Conservation (phyloP, 2,113 vertebrate genomes). For the Poeciliopsis retropinna region DNA sequence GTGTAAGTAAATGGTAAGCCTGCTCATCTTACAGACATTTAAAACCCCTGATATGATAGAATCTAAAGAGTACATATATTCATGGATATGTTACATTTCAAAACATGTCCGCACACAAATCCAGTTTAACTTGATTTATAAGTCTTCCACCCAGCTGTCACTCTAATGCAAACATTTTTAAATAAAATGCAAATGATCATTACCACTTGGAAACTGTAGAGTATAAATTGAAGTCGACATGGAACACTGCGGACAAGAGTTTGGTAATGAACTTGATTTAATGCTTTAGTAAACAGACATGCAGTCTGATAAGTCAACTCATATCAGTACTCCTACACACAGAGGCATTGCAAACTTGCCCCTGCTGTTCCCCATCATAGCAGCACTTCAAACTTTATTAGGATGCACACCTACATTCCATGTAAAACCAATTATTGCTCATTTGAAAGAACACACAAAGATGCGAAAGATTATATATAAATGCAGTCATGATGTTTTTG, state of each 20-base stretch:
- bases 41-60: no score
- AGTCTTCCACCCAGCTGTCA: no score
- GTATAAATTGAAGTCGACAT: not conserved
- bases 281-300: constrained; percentile 33
- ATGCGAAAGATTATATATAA: constrained; percentile 29
- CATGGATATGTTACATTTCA: no score
- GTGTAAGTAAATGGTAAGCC: no score
- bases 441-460: constrained; percentile 34
- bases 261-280: constrained; percentile 18
- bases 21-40: no score
- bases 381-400: constrained; percentile 24
- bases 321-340: constrained; percentile 35
- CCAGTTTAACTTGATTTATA: no score
- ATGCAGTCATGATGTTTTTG: not conserved
- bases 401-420: constrained; percentile 37
- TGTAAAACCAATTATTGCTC: constrained; percentile 52
- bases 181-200: not conserved
- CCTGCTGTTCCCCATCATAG: constrained; percentile 26
- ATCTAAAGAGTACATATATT: no score
- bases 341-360: constrained; percentile 27
- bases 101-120: no score
- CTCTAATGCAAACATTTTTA: not conserved
- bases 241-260: constrained; percentile 6
- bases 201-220: not conserved
- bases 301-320: constrained; percentile 41